phyloP scores from a whole-genome alignment of 2,113 vertebrate species.

The Myanophis thanlyinensis region DNA sequence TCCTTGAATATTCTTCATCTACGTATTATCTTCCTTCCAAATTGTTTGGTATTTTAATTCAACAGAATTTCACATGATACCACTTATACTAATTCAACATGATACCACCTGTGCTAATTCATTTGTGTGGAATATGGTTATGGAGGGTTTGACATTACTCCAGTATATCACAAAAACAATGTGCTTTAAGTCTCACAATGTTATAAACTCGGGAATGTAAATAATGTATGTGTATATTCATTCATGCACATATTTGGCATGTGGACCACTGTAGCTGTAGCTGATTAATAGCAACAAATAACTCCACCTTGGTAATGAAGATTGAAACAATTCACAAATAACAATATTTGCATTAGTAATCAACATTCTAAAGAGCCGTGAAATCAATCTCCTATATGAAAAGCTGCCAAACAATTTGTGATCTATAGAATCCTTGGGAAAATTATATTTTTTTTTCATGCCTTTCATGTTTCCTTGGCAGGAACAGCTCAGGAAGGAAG shows the following conservation, averaged over 20 bases:
- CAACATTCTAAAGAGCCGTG: neutral
- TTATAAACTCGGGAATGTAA: neutral
- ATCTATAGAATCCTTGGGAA: neutral
- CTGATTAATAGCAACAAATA: neutral
- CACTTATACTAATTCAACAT: constrained; percentile 49
- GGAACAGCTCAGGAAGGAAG: neutral
- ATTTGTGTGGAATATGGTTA: constrained; percentile 28
- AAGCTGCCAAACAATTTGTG: neutral
- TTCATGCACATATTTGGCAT: neutral
- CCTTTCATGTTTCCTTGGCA: neutral
- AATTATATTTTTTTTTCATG: neutral
- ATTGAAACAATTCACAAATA: neutral
- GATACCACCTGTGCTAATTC: constrained; percentile 42
- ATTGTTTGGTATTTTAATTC: constrained; percentile 29
- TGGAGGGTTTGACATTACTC: constrained; percentile 48
- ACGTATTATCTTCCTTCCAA: neutral
- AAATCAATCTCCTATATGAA: neutral
- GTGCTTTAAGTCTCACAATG: constrained; percentile 13
- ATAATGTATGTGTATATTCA: neutral
- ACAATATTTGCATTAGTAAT: neutral
- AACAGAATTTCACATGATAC: constrained; percentile 29
- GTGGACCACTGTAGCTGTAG: neutral
- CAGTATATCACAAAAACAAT: constrained; percentile 20
- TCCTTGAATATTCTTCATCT: neutral
- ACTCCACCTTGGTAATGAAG: neutral